Percentiles rank a stretch among this genome's conserved stretches.
These are phyloP conservation scores for Eupsittula cactorum DNA, from an alignment of 2,113 vertebrate species.

Conservation along the genomic window DNA sequence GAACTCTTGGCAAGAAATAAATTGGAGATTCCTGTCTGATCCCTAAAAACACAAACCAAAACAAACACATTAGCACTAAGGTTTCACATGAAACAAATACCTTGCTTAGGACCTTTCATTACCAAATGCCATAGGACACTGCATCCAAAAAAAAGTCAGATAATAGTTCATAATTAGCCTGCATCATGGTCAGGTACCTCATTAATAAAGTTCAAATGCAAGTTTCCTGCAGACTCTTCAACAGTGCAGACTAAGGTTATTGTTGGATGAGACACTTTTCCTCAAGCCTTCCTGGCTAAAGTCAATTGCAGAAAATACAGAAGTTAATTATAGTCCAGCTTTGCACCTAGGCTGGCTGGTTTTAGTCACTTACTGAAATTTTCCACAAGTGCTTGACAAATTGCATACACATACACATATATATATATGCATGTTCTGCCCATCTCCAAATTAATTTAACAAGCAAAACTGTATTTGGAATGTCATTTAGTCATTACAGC, in stretches of 20 bases:
- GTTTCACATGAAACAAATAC: not conserved
- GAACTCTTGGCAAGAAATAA: not conserved
- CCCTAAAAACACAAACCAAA: conserved; percentile 62
- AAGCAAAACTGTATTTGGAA: not conserved
- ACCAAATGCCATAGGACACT: not conserved
- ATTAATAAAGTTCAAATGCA: not conserved
- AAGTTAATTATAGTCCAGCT: not conserved
- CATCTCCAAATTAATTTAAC: not conserved
- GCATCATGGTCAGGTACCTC: not conserved
- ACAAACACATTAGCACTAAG: conserved; percentile 17
- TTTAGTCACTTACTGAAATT: not conserved
- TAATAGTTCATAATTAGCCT: not conserved
- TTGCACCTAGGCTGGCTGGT: not conserved
- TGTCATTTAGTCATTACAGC: not conserved
- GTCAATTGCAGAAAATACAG: not conserved
- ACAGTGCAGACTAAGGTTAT: not conserved
- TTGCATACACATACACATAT: not conserved
- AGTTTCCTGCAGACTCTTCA: not conserved
- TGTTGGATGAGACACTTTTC: not conserved
- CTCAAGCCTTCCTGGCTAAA: not conserved
- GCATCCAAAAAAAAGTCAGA: not conserved
- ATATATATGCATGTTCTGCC: not conserved
- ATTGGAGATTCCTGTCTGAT: not conserved
- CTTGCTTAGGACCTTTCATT: not conserved
- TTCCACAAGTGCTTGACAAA: not conserved